Base-by-base conservation (phyloP, 2,888 invertebrate genomes). In the Byasa hedistus region DNA sequence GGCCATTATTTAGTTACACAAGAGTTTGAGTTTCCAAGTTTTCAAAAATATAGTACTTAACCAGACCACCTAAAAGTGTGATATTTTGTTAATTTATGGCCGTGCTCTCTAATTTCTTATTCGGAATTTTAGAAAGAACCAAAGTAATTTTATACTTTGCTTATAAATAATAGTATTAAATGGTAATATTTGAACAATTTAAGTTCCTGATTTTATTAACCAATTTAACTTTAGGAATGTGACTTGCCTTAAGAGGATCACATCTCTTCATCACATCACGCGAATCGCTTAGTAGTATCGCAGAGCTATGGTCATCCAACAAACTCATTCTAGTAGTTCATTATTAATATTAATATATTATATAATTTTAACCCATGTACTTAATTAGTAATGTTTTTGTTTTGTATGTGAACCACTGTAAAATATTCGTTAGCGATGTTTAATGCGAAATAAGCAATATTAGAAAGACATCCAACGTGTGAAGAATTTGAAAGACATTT, bases 401-500 rank as follows among this genome's bases (percentile, higher is more conserved):
- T 89, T 86, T 84, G 79, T 86, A 84, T 83, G 82, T 85, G 81
- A 80, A 86, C 81, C 85, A 81, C 80, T 84, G 85, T 81, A 85
- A 84, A 81, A 80, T 81, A 83, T 83, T 83, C 79, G 77, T 79
- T 77, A 77, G 83, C 82, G 83, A 88, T 84, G 79, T 85, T 84
- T 79, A 79, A 87, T 91, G 91, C 90, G 91, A 91, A 90, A 90
- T 87, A 80, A 90, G 89, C 90, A 90, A 90, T 89, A 91, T 89
- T 88, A 85, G 84, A 85, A 83, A 86, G 83, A 86, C 84, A 79
- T 83, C 79, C 83, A 84, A 80, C 84, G 82, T 80, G 81, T 78
- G 69, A 65, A 69, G 71, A 80, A 76, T 72, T 75, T 76, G 78
- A 81, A 79, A 84, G 81, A 82, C 82, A 79, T 77, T 69, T 72